Conservation (phyloP, 53 echinoderm and acorn worm genomes). For the Mesocentrotus franciscanus region DNA sequence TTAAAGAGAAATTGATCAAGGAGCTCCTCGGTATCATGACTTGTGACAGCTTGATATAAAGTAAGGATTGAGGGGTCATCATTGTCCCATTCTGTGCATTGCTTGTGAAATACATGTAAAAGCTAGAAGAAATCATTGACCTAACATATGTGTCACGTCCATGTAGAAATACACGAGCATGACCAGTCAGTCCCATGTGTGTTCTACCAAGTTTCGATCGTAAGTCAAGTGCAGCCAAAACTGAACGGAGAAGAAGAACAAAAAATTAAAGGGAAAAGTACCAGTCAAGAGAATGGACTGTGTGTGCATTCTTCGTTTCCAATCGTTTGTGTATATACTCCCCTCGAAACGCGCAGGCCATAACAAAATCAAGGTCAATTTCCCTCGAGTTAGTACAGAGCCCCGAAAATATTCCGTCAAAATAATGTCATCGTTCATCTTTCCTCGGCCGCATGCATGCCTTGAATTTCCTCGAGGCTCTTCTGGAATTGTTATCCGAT, state of each 20-base stretch:
- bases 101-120: too few relatives aligned
- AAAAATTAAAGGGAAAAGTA: neutral
- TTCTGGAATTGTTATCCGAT: neutral
- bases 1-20: too few relatives aligned
- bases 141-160: neutral
- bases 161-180: neutral
- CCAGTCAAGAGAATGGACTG: conserved; percentile 3
- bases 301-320: neutral
- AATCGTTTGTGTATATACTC: neutral
- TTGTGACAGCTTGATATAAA: too few relatives aligned
- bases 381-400: neutral
- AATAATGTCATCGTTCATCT: conserved; percentile 11
- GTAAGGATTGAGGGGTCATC: too few relatives aligned
- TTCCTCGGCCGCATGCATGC: conserved; percentile 10
- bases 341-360: neutral
- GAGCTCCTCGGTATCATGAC: too few relatives aligned
- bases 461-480: conserved; percentile 11
- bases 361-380: conserved; percentile 16
- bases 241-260: neutral
- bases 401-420: neutral
- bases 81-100: too few relatives aligned
- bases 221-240: neutral
- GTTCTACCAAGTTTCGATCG: neutral
- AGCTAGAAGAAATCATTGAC: too few relatives aligned
- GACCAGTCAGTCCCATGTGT: neutral